Evolutionary conservation across 2,888 invertebrate genomes (phyloP), one percentile per base, ranked within the genome.

Genomic region (Dioctria linearis): DNA sequence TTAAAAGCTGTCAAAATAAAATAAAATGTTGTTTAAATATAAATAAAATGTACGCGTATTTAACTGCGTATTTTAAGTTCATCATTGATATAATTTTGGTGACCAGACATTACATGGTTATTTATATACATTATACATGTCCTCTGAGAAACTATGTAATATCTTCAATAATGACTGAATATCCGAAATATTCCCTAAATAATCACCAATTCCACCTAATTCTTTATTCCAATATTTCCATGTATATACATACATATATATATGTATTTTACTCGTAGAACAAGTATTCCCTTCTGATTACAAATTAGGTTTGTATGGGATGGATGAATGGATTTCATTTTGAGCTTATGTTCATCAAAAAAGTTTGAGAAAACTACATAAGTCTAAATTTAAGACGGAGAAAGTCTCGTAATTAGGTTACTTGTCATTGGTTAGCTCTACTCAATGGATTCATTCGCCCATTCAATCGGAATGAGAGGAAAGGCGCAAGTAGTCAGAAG

Each of bases 401-500:
- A 76, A 76, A 76, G 49, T 63, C 61, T 43, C 63, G 76, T 76
- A 76, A 76, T 76, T 76, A 63, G 76, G 76, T 76, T 76, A 76
- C 76, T 76, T 76, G 76, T 76, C 76, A 76, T 63, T 63, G 76
- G 76, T 63, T 76, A 61, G 46, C 43, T 76, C 61, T n/a, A 46
- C 49, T 76, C 76, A 63, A 63, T 76, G n/a, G 73, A 75, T 75
- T 54, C 69, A 69, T 39, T 49, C 57, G 59, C 2, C 49, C 63
- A 63, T 63, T 49, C 76, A 76, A 49, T 46, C 46, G 76, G 63
- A 76, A 76, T 39, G 13, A 3, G 61, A 49, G 9, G 49, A 37
- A 63, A 46, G 49, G 6, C 63, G 37, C 49, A 37, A 40, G 57
- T 63, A 42, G 37, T 49, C 76, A 76, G 76, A 76, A 76, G 76